Evolutionary conservation across 2,797 vertebrate genomes (phyloP), one percentile per base, ranked within the genome.

Genomic region (Hemitrygon akajei): DNA sequence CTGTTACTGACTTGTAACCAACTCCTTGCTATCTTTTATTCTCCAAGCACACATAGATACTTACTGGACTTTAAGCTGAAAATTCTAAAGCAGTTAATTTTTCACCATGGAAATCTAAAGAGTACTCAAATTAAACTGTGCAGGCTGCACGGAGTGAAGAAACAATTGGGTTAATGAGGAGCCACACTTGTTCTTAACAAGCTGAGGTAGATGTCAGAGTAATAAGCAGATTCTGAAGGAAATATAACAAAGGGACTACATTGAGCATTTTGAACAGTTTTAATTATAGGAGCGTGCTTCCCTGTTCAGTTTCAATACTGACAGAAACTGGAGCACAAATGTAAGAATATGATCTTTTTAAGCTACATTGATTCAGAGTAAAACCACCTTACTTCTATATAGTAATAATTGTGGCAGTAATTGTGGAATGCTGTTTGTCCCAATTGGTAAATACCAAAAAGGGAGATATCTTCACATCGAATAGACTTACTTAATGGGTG

Each of bases 141-240:
- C 25, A 11, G 47, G 27, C 22, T 27, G 82, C 58, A 86, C 27
- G 86, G 25, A 58, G 58, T 63, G 58, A 60, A 86, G 82, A 14
- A 86, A 63, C 82, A 86, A 86, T 86, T 86, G 82, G 27, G 58
- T 63, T 86, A 86, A 86, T 86, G 58, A 60, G 58, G 58, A 86
- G 82, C 58, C 58, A 56, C 60, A 47, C 82, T 60, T 86, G 58
- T 86, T 14, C 56, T 86, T 86, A 60, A 63, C 82, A 86, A 63
- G 56, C 82, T 63, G 82, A 86, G 56, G 58, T 86, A 58, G 82
- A 63, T 4, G 58, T 60, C 82, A 86, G 27, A 27, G 82, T 86
- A 86, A 86, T 86, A 60, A 86, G 82, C 27, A 60, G 82, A 86
- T 86, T 86, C 82, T 60, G 11, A 86, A 86, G 82, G 60, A 86